These are phyloP conservation scores for Hippocampus mohnikei DNA, from an alignment of 2,113 vertebrate genomes.

Conservation along the genomic window DNA sequence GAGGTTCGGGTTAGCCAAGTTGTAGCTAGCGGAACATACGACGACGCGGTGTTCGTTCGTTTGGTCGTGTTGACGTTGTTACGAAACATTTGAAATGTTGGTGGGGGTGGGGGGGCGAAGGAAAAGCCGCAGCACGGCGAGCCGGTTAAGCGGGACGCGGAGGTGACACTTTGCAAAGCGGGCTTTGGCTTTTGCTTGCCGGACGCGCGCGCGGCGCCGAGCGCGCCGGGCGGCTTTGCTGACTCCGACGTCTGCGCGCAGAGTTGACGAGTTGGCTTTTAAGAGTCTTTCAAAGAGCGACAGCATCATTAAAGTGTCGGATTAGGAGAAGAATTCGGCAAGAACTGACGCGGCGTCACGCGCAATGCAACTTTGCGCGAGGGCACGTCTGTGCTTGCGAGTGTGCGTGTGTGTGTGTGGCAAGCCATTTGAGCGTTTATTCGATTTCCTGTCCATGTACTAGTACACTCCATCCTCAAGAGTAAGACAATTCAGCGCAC, in stretches of 20 bases:
- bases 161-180: conserved; percentile 1
- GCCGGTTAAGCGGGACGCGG: conserved; percentile 1
- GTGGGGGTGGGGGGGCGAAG: background rate
- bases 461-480: too few relatives aligned
- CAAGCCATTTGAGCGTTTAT: too few relatives aligned
- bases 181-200: background rate
- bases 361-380: background rate
- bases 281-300: conserved; percentile 3
- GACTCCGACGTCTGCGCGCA: conserved; percentile 1
- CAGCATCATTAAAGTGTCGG: conserved; percentile 13
- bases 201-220: background rate
- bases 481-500: too few relatives aligned
- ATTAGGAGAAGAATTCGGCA: conserved; percentile 1
- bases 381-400: background rate
- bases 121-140: background rate
- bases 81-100: background rate
- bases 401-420: background rate
- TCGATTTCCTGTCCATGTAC: too few relatives aligned
- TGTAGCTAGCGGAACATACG: background rate
- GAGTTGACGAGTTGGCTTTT: conserved; percentile 9
- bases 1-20: too few relatives aligned
- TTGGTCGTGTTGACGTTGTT: background rate
- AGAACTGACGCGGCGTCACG: background rate
- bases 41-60: background rate
- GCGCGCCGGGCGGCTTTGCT: background rate